phyloP scores from a whole-genome alignment of 2,888 invertebrate species.

The Phlogophora meticulosa region DNA sequence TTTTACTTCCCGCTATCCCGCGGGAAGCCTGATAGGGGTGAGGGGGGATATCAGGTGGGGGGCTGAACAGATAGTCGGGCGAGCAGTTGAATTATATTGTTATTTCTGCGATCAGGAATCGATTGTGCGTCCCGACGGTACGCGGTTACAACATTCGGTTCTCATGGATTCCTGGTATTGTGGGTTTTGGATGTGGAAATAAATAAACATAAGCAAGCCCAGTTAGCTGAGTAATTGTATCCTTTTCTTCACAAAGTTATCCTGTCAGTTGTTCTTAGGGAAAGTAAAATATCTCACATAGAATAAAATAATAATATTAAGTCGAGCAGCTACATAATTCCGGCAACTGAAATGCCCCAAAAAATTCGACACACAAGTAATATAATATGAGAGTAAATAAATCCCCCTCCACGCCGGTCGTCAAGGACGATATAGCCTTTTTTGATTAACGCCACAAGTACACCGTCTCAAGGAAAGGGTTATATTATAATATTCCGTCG shows the following conservation, averaged over 20 bases:
- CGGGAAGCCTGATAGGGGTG: slow-evolving; percentile 47
- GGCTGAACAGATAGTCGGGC: slow-evolving; percentile 64
- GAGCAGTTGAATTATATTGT: slow-evolving; percentile 70
- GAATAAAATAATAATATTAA: slow-evolving; percentile 26
- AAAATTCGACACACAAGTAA: slow-evolving; percentile 53
- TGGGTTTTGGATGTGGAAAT: background rate
- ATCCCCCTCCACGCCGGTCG: slow-evolving; percentile 59
- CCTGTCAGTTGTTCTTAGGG: background rate
- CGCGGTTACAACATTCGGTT: slow-evolving; percentile 44
- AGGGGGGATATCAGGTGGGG: slow-evolving; percentile 60
- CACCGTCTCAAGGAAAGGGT: slow-evolving; percentile 65
- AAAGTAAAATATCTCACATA: background rate
- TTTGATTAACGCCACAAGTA: slow-evolving; percentile 71
- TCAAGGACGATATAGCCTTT: slow-evolving; percentile 66
- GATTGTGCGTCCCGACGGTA: slow-evolving; percentile 56
- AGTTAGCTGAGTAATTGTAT: background rate
- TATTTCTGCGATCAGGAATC: slow-evolving; percentile 68
- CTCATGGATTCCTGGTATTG: slow-evolving; percentile 18
- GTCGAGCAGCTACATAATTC: slow-evolving; percentile 16
- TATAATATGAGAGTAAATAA: slow-evolving; percentile 63
- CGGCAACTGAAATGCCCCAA: slow-evolving; percentile 18
- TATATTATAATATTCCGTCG: slow-evolving; percentile 64
- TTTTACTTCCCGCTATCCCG: slow-evolving; percentile 59
- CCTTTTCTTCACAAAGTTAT: background rate
- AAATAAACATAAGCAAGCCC: slow-evolving; percentile 3